Evolutionary conservation across 2,113 vertebrate species (phyloP), one percentile per base, ranked within the genome.

Genomic region (Cololabis saira): DNA sequence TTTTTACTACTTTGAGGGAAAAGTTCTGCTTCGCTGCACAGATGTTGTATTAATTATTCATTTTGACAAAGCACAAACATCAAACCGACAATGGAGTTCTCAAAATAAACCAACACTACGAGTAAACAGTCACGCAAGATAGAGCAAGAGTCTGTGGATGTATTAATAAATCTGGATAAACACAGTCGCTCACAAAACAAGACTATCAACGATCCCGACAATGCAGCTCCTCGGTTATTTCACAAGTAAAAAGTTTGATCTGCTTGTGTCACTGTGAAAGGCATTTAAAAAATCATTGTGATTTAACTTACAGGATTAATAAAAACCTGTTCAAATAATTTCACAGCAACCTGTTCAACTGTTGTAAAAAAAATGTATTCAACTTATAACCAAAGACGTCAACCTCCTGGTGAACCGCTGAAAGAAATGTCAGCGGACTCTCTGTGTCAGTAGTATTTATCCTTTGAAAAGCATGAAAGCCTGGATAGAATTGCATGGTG

Each of bases 11-110:
- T 27, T 27, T 27, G 24, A 27, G 24, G 15, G 12, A 72, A 61
- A 52, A 63, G 56, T 21, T 49, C 13, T 5, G 33, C 12, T 48
- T 50, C 60, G 42, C 18, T 14, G 22, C 40, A 63, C 50, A 71
- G 43, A 54, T 0, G 43, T 42, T 9, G n/a, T 37, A 61, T 49
- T 48, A 56, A 52, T 44, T 17, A 43, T 56, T 60, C n/a, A 1
- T 17, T 57, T 19, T 65, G 44, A 55, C 30, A 54, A 10, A 40
- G 30, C 2, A 12, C 16, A 22, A 53, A 48, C 12, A 41, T 37
- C 33, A 37, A 37, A 9, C 21, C 10, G 7, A 27, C 8, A 49
- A 24, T 42, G 40, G 33, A 37, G 2, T 62, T 49, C 15, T 21
- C 9, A 42, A 47, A n/a, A 53, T 9, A 51, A 17, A 53, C 15